A percentile compares a stretch with the other conserved stretches of the same genome.
phyloP scores from a whole-genome alignment of 2,888 invertebrate genomes.

The Ormyrus rosae region DNA sequence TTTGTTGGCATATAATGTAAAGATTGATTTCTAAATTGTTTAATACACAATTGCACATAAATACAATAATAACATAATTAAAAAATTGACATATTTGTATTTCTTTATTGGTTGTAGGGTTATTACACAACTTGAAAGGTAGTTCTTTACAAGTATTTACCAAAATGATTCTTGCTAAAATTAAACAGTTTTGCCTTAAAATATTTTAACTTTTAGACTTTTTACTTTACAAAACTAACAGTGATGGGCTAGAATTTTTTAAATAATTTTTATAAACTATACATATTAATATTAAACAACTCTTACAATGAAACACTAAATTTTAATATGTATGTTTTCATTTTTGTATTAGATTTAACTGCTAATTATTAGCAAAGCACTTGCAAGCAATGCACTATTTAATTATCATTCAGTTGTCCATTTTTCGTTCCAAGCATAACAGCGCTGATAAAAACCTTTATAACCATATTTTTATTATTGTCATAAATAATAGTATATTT shows the following conservation, averaged over 20 bases:
- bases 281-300: constrained; percentile 48
- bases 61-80: constrained; percentile 41
- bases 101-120: constrained; percentile 70
- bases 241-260: constrained; percentile 48
- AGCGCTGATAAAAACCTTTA: constrained; percentile 27
- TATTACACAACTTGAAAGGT: constrained; percentile 71
- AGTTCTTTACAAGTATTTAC: constrained; percentile 60
- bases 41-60: constrained; percentile 48
- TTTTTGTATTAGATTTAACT: constrained; percentile 49
- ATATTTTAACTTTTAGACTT: constrained; percentile 43
- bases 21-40: constrained; percentile 47
- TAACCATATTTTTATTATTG: constrained; percentile 16
- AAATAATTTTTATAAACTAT: constrained; percentile 19
- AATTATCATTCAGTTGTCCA: constrained; percentile 59
- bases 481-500: constrained; percentile 10
- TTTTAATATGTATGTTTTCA: constrained; percentile 45
- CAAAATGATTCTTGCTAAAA: constrained; percentile 49
- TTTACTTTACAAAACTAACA: constrained; percentile 51
- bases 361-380: constrained; percentile 68
- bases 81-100: constrained; percentile 60
- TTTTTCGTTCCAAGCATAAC: constrained; percentile 49
- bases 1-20: constrained; percentile 7
- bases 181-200: constrained; percentile 47
- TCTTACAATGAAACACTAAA: constrained; percentile 47
- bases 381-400: constrained; percentile 70